These are phyloP conservation scores for Stegodyphus dumicola DNA, from an alignment of 1,140 invertebrate species.

Conservation along the genomic window DNA sequence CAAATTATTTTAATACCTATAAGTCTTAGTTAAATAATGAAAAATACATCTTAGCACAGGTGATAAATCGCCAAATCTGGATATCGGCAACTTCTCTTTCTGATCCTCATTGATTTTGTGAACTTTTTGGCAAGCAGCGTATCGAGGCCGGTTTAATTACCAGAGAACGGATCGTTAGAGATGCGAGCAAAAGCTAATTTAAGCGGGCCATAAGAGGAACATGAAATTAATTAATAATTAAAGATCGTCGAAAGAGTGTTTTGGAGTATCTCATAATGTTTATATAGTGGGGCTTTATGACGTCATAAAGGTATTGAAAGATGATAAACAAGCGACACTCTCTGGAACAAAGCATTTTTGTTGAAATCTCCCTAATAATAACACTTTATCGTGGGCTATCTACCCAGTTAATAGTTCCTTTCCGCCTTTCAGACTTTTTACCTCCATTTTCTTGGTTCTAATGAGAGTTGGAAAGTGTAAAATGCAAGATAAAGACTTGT, in stretches of 20 bases:
- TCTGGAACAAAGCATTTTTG: constrained; percentile 30
- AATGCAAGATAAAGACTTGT: neutral
- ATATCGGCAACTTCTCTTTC: constrained; percentile 1
- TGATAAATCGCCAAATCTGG: constrained; percentile 15
- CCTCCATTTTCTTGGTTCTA: neutral
- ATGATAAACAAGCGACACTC: constrained; percentile 44
- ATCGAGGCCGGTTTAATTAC: constrained; percentile 50
- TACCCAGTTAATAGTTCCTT: constrained; percentile 23
- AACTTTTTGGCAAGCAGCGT: constrained; percentile 42
- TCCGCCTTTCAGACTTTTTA: neutral
- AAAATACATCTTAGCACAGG: neutral
- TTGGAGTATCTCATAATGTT: constrained; percentile 56
- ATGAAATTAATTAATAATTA: constrained; percentile 60
- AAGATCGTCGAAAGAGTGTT: constrained; percentile 53
- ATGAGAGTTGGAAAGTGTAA: constrained; percentile 6
- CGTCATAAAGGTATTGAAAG: constrained; percentile 53
- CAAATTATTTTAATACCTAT: no score
- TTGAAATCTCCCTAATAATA: constrained; percentile 18
- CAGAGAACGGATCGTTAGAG: constrained; percentile 45
- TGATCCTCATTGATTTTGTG: constrained; percentile 48
- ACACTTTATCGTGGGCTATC: neutral
- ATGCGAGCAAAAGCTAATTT: constrained; percentile 46
- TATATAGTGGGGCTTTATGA: constrained; percentile 57
- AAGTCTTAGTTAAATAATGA: no score
- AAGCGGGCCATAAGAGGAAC: constrained; percentile 48